Evolutionary conservation across 2,113 vertebrate species (phyloP).

Genomic region (Platysteira castanea): DNA sequence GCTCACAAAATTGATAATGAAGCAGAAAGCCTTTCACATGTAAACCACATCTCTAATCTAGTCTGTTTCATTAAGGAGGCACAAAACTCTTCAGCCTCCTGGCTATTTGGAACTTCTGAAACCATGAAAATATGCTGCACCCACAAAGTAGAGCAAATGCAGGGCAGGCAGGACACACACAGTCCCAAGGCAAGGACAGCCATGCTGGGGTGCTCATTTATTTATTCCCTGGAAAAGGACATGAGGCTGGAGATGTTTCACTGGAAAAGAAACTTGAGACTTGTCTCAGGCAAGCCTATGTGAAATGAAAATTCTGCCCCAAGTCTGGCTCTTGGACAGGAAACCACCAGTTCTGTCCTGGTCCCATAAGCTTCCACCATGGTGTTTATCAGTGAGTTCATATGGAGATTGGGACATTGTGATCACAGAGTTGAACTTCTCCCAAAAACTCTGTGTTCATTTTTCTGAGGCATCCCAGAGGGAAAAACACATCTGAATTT

Average conservation of each 20-base stretch:
- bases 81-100: neutral
- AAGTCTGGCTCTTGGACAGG: neutral
- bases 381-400: rapidly evolving
- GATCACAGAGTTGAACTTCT: neutral
- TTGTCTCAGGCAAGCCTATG: neutral
- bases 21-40: neutral
- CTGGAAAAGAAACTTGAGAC: neutral
- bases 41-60: neutral
- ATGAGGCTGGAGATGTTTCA: neutral
- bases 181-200: neutral
- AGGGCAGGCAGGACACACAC: neutral
- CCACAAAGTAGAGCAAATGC: neutral
- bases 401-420: neutral
- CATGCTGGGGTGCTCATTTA: neutral
- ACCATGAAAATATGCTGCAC: neutral
- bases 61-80: neutral
- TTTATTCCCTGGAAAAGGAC: neutral
- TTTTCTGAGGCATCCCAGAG: neutral
- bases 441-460: neutral
- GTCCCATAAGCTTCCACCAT: neutral
- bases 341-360: neutral
- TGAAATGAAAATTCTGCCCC: neutral
- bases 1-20: neutral
- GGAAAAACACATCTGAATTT: neutral
- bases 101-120: neutral